Evolutionary conservation across 2,888 invertebrate genomes (phyloP), one percentile per base, ranked within the genome.

Genomic region (Cepaea hortensis): DNA sequence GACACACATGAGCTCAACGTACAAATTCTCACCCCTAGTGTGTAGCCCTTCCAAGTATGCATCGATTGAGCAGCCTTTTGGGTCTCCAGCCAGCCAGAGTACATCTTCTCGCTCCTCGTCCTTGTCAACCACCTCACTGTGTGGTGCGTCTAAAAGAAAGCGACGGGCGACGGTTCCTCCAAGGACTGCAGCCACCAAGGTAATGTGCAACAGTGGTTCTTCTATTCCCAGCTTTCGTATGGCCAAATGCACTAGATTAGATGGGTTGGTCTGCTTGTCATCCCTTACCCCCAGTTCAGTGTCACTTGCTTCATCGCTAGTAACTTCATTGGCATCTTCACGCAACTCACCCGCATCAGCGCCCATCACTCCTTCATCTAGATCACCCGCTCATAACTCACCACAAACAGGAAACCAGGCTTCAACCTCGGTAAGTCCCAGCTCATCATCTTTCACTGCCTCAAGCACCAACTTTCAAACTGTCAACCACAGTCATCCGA

Each of bases 1-100:
- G 55, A 50, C 80, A 61, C 72, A 70, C 80, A 85, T 55, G 50
- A 65, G 70, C 79, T 79, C 85, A 50, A 70, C 70, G 48, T 70
- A 72, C 72, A 86, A 86, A 65, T 83, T 83, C 75, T 87, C 87
- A 46, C 87, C 87, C 48, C 73, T 87, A 62, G 83, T 84, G 20
- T 82, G 82, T 50, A 20, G 50, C 48, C 81, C 86, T 79, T 84
- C 86, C 7, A 82, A 76, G 23, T 79, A 50, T 50, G 35, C 50
- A 23, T 48, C 68, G 35, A 15, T 48, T 9, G 50, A 68, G 48
- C 18, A n/a, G n/a, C 61, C 86, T 13, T 86, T 79, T 61, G 72
- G 62, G 46, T 68, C 61, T 55, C 55, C 83, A 79, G 61, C 61
- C 62, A 72, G 61, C 65, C 68, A 70, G 65, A 73, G 75, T 75